Evolutionary conservation across 2,113 vertebrate species (phyloP), one percentile per base, ranked within the genome.

Genomic region (Neolamprologus variostigma): DNA sequence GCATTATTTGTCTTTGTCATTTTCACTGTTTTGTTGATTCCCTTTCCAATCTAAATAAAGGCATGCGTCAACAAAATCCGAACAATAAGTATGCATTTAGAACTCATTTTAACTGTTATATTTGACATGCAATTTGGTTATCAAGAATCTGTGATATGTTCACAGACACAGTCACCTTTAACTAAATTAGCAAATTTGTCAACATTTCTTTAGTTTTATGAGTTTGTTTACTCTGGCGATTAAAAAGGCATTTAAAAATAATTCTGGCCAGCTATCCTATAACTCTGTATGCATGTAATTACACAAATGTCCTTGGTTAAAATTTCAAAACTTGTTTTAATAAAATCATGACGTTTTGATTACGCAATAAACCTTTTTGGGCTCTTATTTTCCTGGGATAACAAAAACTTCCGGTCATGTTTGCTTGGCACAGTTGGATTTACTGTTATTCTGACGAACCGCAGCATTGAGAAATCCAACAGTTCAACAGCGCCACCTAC

Each of bases 401-500:
- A 6, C 16, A 13, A 21, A 1, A 2, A 40, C 14, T 83, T 87
- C 89, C 81, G 66, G 76, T 55, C 4, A 21, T 9, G 61, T 54
- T 80, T 12, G 9, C 68, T 85, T 87, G 2, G 59, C 37, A 87
- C 63, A 57, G 8, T 5, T 26, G 6, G 2, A 0, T 19, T 76
- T 76, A 28, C 54, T 59, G 47, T 45, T 4, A 51, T 23, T 17
- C 14, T 11, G 19, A 21, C 19, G 33, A 86, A 86, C 78, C 66
- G 81, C 81, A 88, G 87, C 87, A 80, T 37, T 83, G 33, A 66
- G 17, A 78, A 82, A 19, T 82, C 50, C 81, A 86, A 66, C 47
- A 40, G 14, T 47, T 31, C 40, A 93, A 93, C 89, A 95, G 87
- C 81, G 83, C 19, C 89, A 71, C 84, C 92, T 93, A 83, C 78